phyloP scores from a whole-genome alignment of 2,113 vertebrate species.

The Hippopotamus amphibius region DNA sequence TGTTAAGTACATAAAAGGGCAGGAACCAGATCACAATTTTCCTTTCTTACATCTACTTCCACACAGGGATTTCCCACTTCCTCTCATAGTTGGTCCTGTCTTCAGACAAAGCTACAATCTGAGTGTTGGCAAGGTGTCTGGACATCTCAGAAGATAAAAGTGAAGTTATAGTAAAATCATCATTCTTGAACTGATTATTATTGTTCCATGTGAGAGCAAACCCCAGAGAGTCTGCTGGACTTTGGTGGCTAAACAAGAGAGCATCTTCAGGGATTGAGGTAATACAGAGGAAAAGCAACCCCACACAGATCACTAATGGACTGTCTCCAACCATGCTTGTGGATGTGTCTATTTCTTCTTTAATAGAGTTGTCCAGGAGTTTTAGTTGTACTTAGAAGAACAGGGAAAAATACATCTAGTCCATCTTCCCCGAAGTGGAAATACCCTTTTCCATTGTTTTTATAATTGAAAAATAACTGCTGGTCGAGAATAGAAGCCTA shows the following conservation, averaged over 20 bases:
- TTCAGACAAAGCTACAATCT: not conserved
- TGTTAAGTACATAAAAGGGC: too few species aligned
- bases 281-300: not conserved
- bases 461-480: not conserved
- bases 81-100: not conserved
- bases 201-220: not conserved
- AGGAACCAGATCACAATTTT: not conserved
- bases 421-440: not conserved
- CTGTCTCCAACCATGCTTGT: not conserved
- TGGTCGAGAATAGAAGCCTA: not conserved
- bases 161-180: not conserved
- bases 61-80: not conserved
- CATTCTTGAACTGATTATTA: slow-evolving; percentile 29
- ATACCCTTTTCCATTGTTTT: not conserved
- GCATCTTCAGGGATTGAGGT: not conserved
- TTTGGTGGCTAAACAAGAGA: not conserved
- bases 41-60: not conserved
- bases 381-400: not conserved
- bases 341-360: not conserved
- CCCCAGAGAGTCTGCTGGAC: not conserved
- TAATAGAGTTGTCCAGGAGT: not conserved
- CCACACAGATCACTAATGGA: not conserved
- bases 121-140: not conserved
- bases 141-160: not conserved
- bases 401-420: not conserved